Conservation (phyloP, 2,888 invertebrate species). For the Nomada lathburiana region DNA sequence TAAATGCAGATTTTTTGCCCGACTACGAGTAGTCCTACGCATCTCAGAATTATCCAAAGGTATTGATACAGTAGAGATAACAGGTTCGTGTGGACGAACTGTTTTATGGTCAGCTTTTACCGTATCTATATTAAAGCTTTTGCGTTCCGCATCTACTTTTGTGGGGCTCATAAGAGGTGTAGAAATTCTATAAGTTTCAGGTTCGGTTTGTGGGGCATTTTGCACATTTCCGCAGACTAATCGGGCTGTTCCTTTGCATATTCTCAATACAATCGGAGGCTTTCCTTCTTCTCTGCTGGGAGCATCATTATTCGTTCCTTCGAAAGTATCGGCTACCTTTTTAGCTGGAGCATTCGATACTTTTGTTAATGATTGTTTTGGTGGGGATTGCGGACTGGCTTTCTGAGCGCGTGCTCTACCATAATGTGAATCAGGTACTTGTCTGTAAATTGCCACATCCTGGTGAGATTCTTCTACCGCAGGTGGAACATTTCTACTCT, state of each 20-base stretch:
- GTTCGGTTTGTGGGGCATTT: slow-evolving; percentile 72
- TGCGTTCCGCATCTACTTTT: slow-evolving; percentile 74
- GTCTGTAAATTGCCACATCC: slow-evolving; percentile 79
- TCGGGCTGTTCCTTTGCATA: slow-evolving; percentile 90
- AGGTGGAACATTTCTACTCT: slow-evolving; percentile 90
- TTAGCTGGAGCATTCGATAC: slow-evolving; percentile 84
- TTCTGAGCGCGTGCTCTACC: slow-evolving; percentile 74
- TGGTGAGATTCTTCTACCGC: slow-evolving; percentile 71
- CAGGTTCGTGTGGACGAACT: slow-evolving; percentile 69
- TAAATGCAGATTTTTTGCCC: slow-evolving; percentile 79
- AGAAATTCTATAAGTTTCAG: slow-evolving; percentile 80
- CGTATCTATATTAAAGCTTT: slow-evolving; percentile 68
- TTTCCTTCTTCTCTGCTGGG: slow-evolving; percentile 82
- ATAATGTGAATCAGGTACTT: slow-evolving; percentile 82
- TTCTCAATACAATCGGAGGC: slow-evolving; percentile 94
- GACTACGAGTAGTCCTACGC: slow-evolving; percentile 81
- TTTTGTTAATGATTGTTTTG: slow-evolving; percentile 64
- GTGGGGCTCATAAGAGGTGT: slow-evolving; percentile 75
- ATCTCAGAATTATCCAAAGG: slow-evolving; percentile 80
- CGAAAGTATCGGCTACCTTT: slow-evolving; percentile 74
- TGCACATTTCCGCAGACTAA: slow-evolving; percentile 84
- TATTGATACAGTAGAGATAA: slow-evolving; percentile 78
- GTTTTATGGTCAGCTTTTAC: slow-evolving; percentile 66
- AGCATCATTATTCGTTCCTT: slow-evolving; percentile 69
- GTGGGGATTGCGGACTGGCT: slow-evolving; percentile 67